phyloP scores from a whole-genome alignment of 92 coral and sea anemone genomes.

The Chrysogorgia sp. region DNA sequence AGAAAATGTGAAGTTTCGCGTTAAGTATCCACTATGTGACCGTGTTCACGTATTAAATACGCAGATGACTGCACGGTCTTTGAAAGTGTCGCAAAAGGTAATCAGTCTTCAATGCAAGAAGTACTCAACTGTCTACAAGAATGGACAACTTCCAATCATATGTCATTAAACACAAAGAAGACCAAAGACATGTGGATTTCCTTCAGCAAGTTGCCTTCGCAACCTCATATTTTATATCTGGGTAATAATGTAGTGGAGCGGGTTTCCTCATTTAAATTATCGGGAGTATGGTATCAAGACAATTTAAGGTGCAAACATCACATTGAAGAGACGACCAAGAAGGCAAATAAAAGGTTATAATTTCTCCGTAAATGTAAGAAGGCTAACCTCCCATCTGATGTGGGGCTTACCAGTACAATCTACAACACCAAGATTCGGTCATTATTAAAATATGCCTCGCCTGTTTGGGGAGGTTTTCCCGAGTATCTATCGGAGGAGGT shows the following conservation, averaged over 20 bases:
- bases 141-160: conserved; percentile 26
- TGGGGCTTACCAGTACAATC: conserved; percentile 48
- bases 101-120: conserved; percentile 18
- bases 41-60: too few relatives aligned
- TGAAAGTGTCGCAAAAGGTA: background rate
- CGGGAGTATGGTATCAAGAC: conserved; percentile 30
- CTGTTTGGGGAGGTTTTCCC: conserved; percentile 30
- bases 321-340: conserved; percentile 39
- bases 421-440: conserved; percentile 31
- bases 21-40: too few relatives aligned
- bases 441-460: conserved; percentile 24
- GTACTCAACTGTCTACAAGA: conserved; percentile 27
- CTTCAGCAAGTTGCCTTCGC: background rate
- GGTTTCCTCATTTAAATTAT: background rate
- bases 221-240: background rate
- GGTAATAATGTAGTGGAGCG: background rate
- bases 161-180: conserved; percentile 32
- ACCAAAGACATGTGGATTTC: conserved; percentile 45
- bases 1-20: too few relatives aligned
- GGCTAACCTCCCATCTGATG: conserved; percentile 25
- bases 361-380: conserved; percentile 6
- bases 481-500: conserved; percentile 9
- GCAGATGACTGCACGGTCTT: conserved; percentile 45
- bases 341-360: conserved; percentile 14
- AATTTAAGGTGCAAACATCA: conserved; percentile 39